Conservation (phyloP, 2,113 vertebrate species). For the Ammodytes dubius region DNA sequence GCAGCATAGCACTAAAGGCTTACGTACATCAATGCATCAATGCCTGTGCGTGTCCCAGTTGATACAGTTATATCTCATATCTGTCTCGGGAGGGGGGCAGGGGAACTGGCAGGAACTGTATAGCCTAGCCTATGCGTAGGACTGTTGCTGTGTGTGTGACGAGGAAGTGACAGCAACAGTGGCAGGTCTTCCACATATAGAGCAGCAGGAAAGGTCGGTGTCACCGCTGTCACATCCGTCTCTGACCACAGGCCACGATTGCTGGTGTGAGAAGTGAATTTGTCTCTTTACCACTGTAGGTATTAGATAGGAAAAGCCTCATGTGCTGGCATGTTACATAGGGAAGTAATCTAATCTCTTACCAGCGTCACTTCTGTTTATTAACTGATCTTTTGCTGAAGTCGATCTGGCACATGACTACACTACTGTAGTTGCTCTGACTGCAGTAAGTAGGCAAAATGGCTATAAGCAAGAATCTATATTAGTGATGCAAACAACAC, state of each 20-base stretch:
- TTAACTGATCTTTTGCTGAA: not conserved
- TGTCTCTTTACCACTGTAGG: not conserved
- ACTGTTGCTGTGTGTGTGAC: slow-evolving; percentile 14
- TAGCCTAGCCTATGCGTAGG: not conserved
- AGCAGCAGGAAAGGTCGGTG: slow-evolving; percentile 5
- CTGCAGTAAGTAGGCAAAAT: not conserved
- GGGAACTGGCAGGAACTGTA: slow-evolving; percentile 2
- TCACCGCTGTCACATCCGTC: slow-evolving; percentile 6
- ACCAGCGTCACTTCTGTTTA: not conserved
- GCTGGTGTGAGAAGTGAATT: not conserved
- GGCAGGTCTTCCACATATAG: slow-evolving; percentile 20
- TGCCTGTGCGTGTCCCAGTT: not conserved
- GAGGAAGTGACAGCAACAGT: slow-evolving; percentile 36
- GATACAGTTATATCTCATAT: not conserved
- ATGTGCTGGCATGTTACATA: not conserved
- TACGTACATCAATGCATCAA: slow-evolving; percentile 19
- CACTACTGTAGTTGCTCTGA: not conserved
- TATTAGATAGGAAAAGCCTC: not conserved
- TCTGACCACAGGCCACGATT: not conserved
- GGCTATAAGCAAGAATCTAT: not conserved
- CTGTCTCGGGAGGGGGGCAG: not conserved
- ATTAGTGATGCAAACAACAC: not conserved
- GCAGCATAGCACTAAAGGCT: slow-evolving; percentile 11
- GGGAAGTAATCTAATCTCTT: not conserved
- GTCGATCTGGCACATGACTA: no score